Base-by-base conservation (phyloP, 2,888 invertebrate genomes). In the Leucoptera coffeella region DNA sequence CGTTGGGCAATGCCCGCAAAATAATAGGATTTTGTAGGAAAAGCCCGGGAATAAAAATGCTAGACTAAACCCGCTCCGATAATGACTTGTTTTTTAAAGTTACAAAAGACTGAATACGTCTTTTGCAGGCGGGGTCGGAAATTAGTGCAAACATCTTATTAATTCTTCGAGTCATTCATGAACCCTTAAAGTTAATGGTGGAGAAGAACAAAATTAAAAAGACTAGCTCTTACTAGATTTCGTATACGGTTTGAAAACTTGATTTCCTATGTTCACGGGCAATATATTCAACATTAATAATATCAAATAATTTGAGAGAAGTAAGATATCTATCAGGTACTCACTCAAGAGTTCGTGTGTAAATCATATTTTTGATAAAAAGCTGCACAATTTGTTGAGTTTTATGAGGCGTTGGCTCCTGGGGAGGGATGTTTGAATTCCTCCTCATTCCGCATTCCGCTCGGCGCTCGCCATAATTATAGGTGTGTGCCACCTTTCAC, bases 21-120 rank as follows among this genome's bases (percentile, higher is more conserved):
- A 69, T 65, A 67, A 67, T 60, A 49, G 52, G 56, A 56, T 25
- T 26, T 26, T 12, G 8, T 17, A 11, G 15, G 12, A 15, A 29
- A 29, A 29, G 51, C 41, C 47, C n/a, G n/a, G 41, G 46, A 50
- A 61, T 47, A 45, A 51, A 45, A 48, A 53, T 50, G 62, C 57
- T 55, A 57, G 59, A 57, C 56, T 62, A 52, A 58, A 58, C 64
- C 49, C 54, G 58, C 52, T 47, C 47, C 55, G 57, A 51, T 69
- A 69, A 69, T 69, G 67, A 67, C 67, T 69, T 69, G 69, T 67
- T 69, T 67, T 67, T 64, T 58, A 62, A 60, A 60, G 62, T 67
- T 62, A 59, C 56, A 56, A 64, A 52, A 64, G 60, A 62, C 54
- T 53, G 58, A 59, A 60, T 58, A 56, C 60, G 67, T 67, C 67